Evolutionary conservation across 2,113 vertebrate genomes (phyloP).

Genomic region (Lethenteron reissneri): DNA sequence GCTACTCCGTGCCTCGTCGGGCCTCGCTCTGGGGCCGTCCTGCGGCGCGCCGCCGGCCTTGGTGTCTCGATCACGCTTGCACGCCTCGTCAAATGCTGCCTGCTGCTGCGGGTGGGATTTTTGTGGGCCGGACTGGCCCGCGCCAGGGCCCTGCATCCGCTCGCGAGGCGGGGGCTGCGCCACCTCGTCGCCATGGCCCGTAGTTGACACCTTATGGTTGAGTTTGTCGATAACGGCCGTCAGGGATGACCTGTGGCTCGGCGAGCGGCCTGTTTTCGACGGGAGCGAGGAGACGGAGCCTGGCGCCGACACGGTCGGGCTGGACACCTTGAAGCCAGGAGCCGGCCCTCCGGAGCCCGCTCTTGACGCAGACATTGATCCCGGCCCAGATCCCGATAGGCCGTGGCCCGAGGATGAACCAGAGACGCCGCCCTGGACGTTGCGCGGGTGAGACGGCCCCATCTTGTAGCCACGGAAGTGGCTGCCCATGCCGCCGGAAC

Average conservation of each 20-base stretch:
- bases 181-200: conserved; percentile 56
- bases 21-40: neutral
- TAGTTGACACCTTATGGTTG: conserved; percentile 71
- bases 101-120: neutral
- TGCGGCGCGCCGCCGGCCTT: neutral
- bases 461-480: conserved; percentile 73
- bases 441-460: conserved; percentile 41
- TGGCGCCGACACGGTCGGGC: conserved; percentile 10
- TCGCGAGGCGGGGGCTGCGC: neutral
- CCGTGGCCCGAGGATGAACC: conserved; percentile 24
- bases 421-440: conserved; percentile 33
- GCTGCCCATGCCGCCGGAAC: conserved; percentile 35
- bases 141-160: too few relatives aligned
- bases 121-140: neutral
- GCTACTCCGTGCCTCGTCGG: neutral
- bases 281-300: conserved; percentile 23
- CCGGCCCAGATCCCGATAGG: too few relatives aligned
- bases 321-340: conserved; percentile 34
- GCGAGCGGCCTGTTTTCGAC: conserved; percentile 87
- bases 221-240: conserved; percentile 94
- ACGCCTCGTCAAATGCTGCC: neutral
- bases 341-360: conserved; percentile 49
- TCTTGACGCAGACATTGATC: conserved; percentile 23
- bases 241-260: conserved; percentile 91
- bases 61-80: neutral